Evolutionary conservation across 2,113 vertebrate species (phyloP).

Genomic region (Anhinga rufa): DNA sequence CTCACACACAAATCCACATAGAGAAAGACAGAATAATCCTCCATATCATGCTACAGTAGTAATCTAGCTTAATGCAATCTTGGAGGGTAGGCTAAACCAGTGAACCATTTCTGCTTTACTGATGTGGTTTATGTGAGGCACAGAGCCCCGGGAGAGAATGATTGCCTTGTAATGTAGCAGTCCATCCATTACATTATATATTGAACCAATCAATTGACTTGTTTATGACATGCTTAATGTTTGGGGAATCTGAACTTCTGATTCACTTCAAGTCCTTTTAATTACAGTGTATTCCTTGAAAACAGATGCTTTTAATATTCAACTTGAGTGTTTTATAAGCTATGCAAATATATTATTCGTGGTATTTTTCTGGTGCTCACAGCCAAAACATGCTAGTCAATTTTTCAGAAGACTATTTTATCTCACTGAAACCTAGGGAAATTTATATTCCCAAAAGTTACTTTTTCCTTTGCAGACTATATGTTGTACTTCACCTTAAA

Average conservation of each 20-base stretch:
- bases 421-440: slow-evolving; percentile 12
- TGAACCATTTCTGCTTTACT: slow-evolving; percentile 34
- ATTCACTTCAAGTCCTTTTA: slow-evolving; percentile 68
- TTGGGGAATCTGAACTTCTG: slow-evolving; percentile 58
- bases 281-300: slow-evolving; percentile 66
- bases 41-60: slow-evolving; percentile 3
- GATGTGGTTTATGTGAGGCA: slow-evolving; percentile 29
- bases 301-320: slow-evolving; percentile 73
- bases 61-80: slow-evolving; percentile 3
- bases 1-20: background rate
- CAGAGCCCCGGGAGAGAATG: background rate
- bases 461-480: background rate
- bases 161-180: slow-evolving; percentile 22
- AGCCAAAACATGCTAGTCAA: slow-evolving; percentile 56
- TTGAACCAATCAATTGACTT: slow-evolving; percentile 54
- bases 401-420: slow-evolving; percentile 60
- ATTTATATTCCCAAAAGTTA: background rate
- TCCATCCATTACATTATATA: slow-evolving; percentile 41
- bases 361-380: slow-evolving; percentile 57
- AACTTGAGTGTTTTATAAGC: slow-evolving; percentile 62
- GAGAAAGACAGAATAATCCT: background rate
- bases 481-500: background rate
- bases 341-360: slow-evolving; percentile 72
- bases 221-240: slow-evolving; percentile 55
- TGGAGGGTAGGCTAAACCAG: slow-evolving; percentile 12